Evolutionary conservation across 2,113 vertebrate genomes (phyloP), one percentile per base, ranked within the genome.

Genomic region (Carassius auratus): DNA sequence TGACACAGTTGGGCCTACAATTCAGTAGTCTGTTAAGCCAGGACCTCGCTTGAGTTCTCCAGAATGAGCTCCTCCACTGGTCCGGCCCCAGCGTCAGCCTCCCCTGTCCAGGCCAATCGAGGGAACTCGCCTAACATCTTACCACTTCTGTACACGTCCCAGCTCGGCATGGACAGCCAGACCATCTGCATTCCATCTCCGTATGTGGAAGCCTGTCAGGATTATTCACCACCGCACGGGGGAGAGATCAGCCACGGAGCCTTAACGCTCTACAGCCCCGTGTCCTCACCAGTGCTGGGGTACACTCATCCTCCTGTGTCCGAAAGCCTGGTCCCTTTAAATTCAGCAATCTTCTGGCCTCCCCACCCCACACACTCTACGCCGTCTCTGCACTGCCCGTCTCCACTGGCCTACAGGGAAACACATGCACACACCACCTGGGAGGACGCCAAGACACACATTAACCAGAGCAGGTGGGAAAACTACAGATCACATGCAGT

Each of bases 101-200:
- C 95, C 15, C 90, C 42, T 13, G 52, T 8, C 88, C 91, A 69
- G 79, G 92, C 95, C 48, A 94, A 95, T 68, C 95, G 95, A 90
- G 94, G 85, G 36, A 91, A 92, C 81, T 94, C 96, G 0, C 84
- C 95, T 0, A 91, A 89, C 64, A 88, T 95, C 30, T 55, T 92
- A 26, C 93, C 96, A 59, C 21, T 90, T 13, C 91, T 95, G 83
- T 97, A 96, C 92, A 94, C 93, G 87, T 95, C 95, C 14, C 92
- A 93, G 21, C 90, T 95, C 68, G 85, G 92, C 64, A 86, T 95
- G 92, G 96, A 98, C 12, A 91, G 93, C 8, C 95, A 95, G 30
- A 88, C 96, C 0, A 84, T 96, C 48, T 98, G 96, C 81, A 95
- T 98, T 73, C 96, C 97, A 10, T 96, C 97, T 0, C 96, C 96